phyloP scores from a whole-genome alignment of 2,888 invertebrate genomes.

The Sminthurides aquaticus region DNA sequence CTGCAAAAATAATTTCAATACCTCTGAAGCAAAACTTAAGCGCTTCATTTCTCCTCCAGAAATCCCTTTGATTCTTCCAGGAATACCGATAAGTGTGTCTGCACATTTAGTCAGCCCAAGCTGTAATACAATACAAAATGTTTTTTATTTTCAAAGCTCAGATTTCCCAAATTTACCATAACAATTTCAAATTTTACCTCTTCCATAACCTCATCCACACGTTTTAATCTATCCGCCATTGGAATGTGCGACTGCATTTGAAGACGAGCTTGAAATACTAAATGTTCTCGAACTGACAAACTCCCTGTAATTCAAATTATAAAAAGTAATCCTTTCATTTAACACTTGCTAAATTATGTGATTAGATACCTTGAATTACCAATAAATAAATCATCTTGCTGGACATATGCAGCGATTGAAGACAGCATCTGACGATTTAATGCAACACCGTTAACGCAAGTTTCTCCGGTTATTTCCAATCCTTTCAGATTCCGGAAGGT shows the following conservation, averaged over 20 bases:
- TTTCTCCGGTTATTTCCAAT: slow-evolving; percentile 56
- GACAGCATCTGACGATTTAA: slow-evolving; percentile 60
- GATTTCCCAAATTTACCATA: not conserved
- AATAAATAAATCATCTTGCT: slow-evolving; percentile 66
- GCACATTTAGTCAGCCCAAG: slow-evolving; percentile 80
- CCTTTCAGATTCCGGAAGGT: slow-evolving; percentile 64
- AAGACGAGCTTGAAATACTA: slow-evolving; percentile 80
- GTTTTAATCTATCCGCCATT: slow-evolving; percentile 61
- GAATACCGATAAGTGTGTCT: slow-evolving; percentile 80
- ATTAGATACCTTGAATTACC: not conserved
- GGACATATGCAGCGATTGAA: slow-evolving; percentile 80
- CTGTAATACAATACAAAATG: slow-evolving; percentile 50
- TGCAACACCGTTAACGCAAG: slow-evolving; percentile 68
- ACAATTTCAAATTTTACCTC: slow-evolving; percentile 51
- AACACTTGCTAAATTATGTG: not conserved
- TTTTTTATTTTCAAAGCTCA: not conserved
- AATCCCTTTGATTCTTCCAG: slow-evolving; percentile 80
- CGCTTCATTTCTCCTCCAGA: slow-evolving; percentile 95
- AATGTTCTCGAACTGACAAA: slow-evolving; percentile 79
- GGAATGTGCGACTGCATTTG: slow-evolving; percentile 73
- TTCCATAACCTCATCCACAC: slow-evolving; percentile 77
- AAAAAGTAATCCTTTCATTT: not conserved
- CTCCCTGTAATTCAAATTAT: slow-evolving; percentile 61
- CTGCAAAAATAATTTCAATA: slow-evolving; percentile 44
- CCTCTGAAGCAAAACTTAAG: slow-evolving; percentile 92